Evolutionary conservation across 2,888 invertebrate genomes (phyloP).

Genomic region (Stenodera caucasica): DNA sequence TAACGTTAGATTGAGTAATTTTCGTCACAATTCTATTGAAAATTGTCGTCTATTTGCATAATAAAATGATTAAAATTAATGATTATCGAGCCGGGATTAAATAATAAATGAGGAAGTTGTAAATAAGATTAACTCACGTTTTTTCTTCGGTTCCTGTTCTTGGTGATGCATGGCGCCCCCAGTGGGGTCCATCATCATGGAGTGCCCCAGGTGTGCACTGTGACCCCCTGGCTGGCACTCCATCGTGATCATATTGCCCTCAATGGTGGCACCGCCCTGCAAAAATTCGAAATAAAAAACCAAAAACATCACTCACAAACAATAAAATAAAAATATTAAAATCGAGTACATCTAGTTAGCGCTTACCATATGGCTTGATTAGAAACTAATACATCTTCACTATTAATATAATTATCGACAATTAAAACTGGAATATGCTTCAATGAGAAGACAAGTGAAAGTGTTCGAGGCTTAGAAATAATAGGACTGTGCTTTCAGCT

Average conservation of each 20-base stretch:
- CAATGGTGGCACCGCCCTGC: slow-evolving; percentile 51
- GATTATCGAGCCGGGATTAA: neutral
- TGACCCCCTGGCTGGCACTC: slow-evolving; percentile 58
- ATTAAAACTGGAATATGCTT: slow-evolving; percentile 23
- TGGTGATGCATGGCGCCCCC: slow-evolving; percentile 51
- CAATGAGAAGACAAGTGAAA: slow-evolving; percentile 28
- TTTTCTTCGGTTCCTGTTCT: slow-evolving; percentile 53
- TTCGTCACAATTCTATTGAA: slow-evolving; percentile 6
- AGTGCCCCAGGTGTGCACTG: slow-evolving; percentile 57
- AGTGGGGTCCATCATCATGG: slow-evolving; percentile 56
- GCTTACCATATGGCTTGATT: slow-evolving; percentile 42
- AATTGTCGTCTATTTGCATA: slow-evolving; percentile 7
- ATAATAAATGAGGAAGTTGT: neutral
- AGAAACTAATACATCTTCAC: slow-evolving; percentile 34
- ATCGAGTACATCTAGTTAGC: slow-evolving; percentile 37
- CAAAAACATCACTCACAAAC: neutral
- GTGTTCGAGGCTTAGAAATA: no score
- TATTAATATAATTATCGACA: slow-evolving; percentile 13
- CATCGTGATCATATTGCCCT: slow-evolving; percentile 58
- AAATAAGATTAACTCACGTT: slow-evolving; percentile 48
- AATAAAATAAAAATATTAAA: slow-evolving; percentile 24
- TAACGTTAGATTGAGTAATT: neutral
- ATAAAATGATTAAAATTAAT: neutral
- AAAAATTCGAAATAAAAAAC: slow-evolving; percentile 28
- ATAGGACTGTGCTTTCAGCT: no score